Base-by-base conservation (phyloP, 1,140 invertebrate genomes). In the Zaprionus vittiger region DNA sequence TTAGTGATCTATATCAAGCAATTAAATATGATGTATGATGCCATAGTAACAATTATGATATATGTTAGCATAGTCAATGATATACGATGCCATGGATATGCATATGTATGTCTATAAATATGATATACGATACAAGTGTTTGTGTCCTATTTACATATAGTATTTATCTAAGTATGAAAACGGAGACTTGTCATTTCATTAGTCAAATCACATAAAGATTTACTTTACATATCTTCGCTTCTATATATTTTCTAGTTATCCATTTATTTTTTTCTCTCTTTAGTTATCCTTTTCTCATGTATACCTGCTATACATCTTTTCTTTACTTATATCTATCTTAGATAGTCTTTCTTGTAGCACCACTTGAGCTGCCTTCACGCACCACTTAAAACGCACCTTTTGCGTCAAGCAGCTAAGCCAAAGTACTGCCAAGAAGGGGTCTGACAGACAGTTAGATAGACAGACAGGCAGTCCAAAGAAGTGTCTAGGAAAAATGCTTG, bases 321-420 rank as follows among this genome's bases (percentile, higher is more conserved):
- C 6, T 3, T 4, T 47, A 20, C 6, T 11, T 47, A n/a, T 47
- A 0, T 2, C 41, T 7, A 1, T 34, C 31, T 7, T 11, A 11
- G 9, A 9, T 11, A 3, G 31, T 34, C 31, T 3, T 7, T 31
- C 31, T 34, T 11, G 31, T 9, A 1, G 31, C 31, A 34, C 9
- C 31, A 34, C 31, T 34, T 47, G n/a, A 47, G 41, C 47, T 52
- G 47, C 47, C 20, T 52, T 12, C 20, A 12, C 12, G 47, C 41
- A 47, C 47, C 47, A 24, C 47, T 52, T 20, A 24, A 52, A 24
- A 52, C 47, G 47, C 47, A 49, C 41, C 41, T 44, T 17, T 17
- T 44, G 47, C 47, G 47, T 49, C 20, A 52, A 52, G 47, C 47
- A 20, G 47, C 47, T 52, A 52, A 52, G 47, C 47, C 47, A 52